Conservation (phyloP, 1,140 invertebrate species). For the Brachionus rotundiformis region DNA sequence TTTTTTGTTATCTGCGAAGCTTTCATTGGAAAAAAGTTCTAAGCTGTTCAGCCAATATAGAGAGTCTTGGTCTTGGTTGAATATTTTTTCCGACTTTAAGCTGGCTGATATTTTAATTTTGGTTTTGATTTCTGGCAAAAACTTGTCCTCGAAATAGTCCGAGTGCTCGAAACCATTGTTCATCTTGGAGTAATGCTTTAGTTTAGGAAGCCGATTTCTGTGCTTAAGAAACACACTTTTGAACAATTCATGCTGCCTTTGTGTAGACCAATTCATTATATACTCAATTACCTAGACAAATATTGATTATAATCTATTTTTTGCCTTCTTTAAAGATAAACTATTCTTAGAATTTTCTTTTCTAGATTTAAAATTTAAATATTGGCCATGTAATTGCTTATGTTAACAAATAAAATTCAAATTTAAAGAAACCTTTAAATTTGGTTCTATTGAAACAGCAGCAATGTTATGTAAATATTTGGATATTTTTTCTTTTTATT, state of each 20-base stretch:
- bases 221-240: background rate
- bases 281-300: background rate
- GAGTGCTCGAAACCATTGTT: background rate
- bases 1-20: background rate
- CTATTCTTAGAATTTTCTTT: background rate
- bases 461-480: background rate
- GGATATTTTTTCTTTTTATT: constrained; percentile 27
- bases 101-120: constrained; percentile 9
- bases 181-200: background rate
- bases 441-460: background rate
- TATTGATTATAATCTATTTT: background rate
- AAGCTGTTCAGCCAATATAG: background rate
- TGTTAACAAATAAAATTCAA: constrained; percentile 17
- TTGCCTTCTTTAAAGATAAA: background rate
- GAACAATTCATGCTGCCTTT: background rate
- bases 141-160: background rate
- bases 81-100: background rate
- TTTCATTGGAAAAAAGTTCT: background rate
- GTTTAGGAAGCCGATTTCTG: background rate
- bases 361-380: constrained; percentile 12
- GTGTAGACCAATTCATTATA: background rate
- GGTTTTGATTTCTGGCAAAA: constrained; percentile 5
- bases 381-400: constrained; percentile 4
- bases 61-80: background rate
- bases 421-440: constrained; percentile 11